phyloP scores from a whole-genome alignment of 2,888 invertebrate genomes.

The Sarcophaga carnaria region DNA sequence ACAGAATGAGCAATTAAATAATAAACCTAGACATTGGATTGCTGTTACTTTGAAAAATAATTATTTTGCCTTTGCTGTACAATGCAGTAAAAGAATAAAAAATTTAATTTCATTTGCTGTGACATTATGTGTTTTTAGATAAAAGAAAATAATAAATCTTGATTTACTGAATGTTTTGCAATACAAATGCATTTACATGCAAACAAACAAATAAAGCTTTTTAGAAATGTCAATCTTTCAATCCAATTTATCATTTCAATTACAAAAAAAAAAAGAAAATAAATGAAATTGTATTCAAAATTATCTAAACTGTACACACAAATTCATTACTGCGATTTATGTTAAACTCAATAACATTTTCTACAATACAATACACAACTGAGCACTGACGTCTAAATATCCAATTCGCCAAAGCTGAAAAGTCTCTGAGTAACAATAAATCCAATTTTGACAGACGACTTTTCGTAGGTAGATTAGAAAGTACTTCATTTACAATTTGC shows the following conservation, averaged over 20 bases:
- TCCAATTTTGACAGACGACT: conserved; percentile 64
- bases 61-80: no score
- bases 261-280: conserved; percentile 21
- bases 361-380: neutral
- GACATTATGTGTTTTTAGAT: no score
- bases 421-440: conserved; percentile 40
- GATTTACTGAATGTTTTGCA: no score
- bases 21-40: no score
- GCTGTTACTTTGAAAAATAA: no score
- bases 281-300: neutral
- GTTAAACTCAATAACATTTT: neutral
- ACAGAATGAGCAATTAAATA: no score
- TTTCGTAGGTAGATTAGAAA: conserved; percentile 62
- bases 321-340: conserved; percentile 8
- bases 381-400: neutral
- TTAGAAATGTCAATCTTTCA: no score
- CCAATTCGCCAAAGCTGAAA: conserved; percentile 1
- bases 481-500: conserved; percentile 47
- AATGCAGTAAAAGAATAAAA: no score
- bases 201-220: no score
- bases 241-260: neutral
- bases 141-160: no score
- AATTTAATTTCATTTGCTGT: no score
- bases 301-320: neutral
- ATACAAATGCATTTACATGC: no score